Base-by-base conservation (phyloP, 2,113 vertebrate species). In the Cynopterus brachyotis region DNA sequence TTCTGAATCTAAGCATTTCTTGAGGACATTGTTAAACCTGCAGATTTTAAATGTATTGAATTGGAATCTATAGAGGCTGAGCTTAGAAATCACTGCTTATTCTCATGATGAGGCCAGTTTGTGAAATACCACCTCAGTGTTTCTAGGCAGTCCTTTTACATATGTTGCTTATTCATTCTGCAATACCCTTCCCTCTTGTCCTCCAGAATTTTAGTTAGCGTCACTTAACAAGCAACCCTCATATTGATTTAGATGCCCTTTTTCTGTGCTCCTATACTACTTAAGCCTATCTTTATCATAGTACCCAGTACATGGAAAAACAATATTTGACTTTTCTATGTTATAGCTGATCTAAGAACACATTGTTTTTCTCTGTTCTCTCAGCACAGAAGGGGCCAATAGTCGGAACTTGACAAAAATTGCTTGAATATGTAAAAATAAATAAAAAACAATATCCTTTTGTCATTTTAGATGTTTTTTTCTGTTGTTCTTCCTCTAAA, bases 381-480 rank as follows among this genome's bases (percentile, higher is more conserved):
- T 24, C 28, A 47, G 35, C 11, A 40, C 0, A 3, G 20, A 69
- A 79, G 37, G 69, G 8, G 26, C 10, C 85, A 92, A 40, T 24
- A 82, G 16, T 72, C 81, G 19, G 11, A 4, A 70, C 64, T 75
- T 83, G 64, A 55, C 32, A 80, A 88, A 92, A 80, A 50, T 59
- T 87, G 26, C 53, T 73, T 87, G n/a, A 2, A 69, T 66, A 32
- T 45, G 1, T 64, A 69, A 81, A 80, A 80, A 67, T 15, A 24
- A 86, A 22, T 42, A 22, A 79, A 78, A 89, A 62, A 1, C 72
- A 73, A n/a, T 83, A 20, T 57, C 24, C 0, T 19, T 47, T 79
- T 92, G 32, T 75, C 91, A n/a, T 87, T 79, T 72, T 2, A 2
- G n/a, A 57, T 64, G 82, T 89, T 94, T 90, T 82, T 90, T 82